Evolutionary conservation across 2,888 invertebrate species (phyloP), one percentile per base, ranked within the genome.

Genomic region (Coenonympha arcania): DNA sequence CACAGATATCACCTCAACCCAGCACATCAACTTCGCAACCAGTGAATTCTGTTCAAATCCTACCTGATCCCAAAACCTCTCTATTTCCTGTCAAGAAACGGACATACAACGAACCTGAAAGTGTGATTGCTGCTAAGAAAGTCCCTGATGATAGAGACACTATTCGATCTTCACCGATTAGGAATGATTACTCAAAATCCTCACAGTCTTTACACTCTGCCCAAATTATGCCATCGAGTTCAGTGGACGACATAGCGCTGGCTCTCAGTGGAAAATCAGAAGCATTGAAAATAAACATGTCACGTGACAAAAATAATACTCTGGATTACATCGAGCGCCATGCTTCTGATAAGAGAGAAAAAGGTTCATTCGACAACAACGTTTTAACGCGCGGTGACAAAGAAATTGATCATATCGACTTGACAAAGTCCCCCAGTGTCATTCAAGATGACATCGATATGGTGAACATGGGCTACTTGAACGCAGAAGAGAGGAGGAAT

Each of bases 61-160:
- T 69, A 26, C 51, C 72, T 18, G 76, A 81, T 40, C 63, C 81
- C 5, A 83, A 85, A 66, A 61, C 76, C 34, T 64, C 87, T 13
- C 71, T 88, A 19, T 90, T 89, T 63, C 90, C 90, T 6, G 90
- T 90, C 28, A 91, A 91, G 65, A 91, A 91, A 66, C 79, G 91
- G 31, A 87, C 83, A 26, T 90, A 90, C 58, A 89, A 83, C 65
- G 90, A 90, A 61, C 72, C 76, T 2, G 82, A 84, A 18, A 59
- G 71, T 60, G 13, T 76, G 47, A 46, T 77, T 59, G 50, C 74
- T 68, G 48, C 71, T 59, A 62, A 74, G 64, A 72, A 79, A 65
- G 5, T 49, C 4, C 19, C 63, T 4, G 83, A 81, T 34, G 75
- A 40, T 20, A 50, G 71, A 54, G 80, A 76, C 13, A 43, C 54